These are phyloP conservation scores for Odocoileus hemionus DNA, from an alignment of 2,113 vertebrate genomes.

Conservation along the genomic window DNA sequence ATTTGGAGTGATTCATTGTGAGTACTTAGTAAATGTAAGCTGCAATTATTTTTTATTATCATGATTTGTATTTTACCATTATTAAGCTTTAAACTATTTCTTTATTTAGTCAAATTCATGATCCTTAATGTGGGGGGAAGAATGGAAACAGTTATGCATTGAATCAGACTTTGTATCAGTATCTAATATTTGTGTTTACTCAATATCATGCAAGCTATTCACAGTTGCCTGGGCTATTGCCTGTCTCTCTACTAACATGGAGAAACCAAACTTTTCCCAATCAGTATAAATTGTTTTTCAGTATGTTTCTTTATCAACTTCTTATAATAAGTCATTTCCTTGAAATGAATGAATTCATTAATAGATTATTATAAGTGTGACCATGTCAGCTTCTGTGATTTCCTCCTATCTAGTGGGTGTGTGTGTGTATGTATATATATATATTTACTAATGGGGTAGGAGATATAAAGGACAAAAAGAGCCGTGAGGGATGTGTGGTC, in stretches of 20 bases:
- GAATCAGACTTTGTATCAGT: background rate
- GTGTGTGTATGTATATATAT: background rate
- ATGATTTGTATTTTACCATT: background rate
- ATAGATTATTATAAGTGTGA: background rate
- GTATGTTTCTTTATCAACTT: background rate
- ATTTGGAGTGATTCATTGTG: background rate
- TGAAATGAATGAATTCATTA: background rate
- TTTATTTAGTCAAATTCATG: background rate
- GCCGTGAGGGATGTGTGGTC: background rate
- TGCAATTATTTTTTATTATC: background rate
- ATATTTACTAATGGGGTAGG: background rate
- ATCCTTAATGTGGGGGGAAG: background rate
- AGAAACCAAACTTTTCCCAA: background rate
- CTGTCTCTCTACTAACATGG: background rate
- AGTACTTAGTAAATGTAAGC: background rate
- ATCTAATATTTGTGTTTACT: background rate
- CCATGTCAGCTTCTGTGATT: background rate
- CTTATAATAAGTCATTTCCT: background rate
- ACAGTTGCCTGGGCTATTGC: background rate
- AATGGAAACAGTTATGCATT: background rate
- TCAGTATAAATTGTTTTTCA: background rate
- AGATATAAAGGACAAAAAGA: background rate
- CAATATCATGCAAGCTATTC: background rate
- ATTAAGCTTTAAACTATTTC: background rate
- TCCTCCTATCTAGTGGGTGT: background rate